Percentiles rank a stretch among this genome's conserved stretches.
Evolutionary conservation across 2,888 invertebrate genomes (phyloP).

Genomic region (Polylopha cassiicola): DNA sequence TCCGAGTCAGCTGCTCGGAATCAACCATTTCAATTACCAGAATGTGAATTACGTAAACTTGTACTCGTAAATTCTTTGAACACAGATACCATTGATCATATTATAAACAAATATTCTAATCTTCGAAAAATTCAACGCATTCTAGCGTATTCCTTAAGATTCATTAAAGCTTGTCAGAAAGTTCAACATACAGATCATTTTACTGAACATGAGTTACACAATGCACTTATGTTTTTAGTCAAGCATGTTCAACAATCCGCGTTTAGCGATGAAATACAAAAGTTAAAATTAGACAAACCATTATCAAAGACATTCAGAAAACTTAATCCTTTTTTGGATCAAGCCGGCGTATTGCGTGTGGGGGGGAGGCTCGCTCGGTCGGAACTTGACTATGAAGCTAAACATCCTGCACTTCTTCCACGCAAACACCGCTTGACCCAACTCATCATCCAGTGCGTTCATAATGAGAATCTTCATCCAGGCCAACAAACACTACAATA

Average conservation of each 20-base stretch:
- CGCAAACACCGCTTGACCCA: slow-evolving; percentile 4
- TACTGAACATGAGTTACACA: background rate
- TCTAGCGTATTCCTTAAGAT: background rate
- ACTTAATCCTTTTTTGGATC: slow-evolving; percentile 19
- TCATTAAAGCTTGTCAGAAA: background rate
- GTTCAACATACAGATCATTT: background rate
- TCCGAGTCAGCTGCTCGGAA: background rate
- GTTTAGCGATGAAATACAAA: slow-evolving; percentile 8
- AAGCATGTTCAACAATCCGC: slow-evolving; percentile 1
- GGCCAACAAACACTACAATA: slow-evolving; percentile 19
- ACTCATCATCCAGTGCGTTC: slow-evolving; percentile 16
- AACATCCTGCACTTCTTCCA: slow-evolving; percentile 20
- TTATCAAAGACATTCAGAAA: slow-evolving; percentile 17
- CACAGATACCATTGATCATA: background rate
- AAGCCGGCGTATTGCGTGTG: slow-evolving; percentile 22
- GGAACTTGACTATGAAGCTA: slow-evolving; percentile 20
- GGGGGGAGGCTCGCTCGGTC: slow-evolving; percentile 21
- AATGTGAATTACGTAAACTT: background rate
- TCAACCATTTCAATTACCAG: background rate
- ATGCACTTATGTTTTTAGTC: background rate
- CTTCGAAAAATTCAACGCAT: slow-evolving; percentile 1
- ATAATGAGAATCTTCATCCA: slow-evolving; percentile 18
- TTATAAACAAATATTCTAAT: background rate
- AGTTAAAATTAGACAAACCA: slow-evolving; percentile 1
- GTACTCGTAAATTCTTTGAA: background rate